Evolutionary conservation across 2,113 vertebrate species (phyloP).

Genomic region (Antechinus flavipes): DNA sequence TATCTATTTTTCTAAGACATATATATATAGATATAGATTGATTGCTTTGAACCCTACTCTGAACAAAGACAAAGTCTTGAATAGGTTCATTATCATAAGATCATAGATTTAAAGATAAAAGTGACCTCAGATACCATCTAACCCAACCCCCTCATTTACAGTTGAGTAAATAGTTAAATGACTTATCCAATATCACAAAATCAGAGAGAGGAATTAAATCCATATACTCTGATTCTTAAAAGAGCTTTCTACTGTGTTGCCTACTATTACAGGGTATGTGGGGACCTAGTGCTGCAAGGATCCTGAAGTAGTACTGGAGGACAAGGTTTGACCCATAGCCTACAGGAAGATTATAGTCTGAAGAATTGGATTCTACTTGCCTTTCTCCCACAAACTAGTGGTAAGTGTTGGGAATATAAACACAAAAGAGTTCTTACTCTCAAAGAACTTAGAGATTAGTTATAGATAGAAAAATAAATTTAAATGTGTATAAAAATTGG

Average conservation of each 20-base stretch:
- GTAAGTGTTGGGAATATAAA: background rate
- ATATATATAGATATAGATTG: background rate
- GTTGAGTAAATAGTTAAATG: background rate
- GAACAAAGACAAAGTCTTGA: background rate
- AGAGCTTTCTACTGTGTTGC: background rate
- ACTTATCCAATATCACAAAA: background rate
- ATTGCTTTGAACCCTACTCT: background rate
- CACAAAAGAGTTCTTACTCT: background rate
- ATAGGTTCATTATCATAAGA: background rate
- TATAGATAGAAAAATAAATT: background rate
- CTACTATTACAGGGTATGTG: background rate
- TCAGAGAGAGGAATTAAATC: background rate
- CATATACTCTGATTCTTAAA: background rate
- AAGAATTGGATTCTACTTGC: background rate
- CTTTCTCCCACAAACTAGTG: background rate
- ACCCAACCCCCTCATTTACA: background rate
- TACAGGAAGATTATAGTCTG: background rate
- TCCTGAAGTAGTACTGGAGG: background rate
- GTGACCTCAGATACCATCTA: background rate
- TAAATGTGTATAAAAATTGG: background rate
- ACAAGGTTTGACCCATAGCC: background rate
- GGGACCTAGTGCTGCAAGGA: background rate
- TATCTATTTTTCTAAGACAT: background rate
- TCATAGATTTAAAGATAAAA: background rate
- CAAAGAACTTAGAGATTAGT: background rate